A percentile compares a stretch with the other conserved stretches of the same genome.
Evolutionary conservation across 2,797 vertebrate genomes (phyloP).

Genomic region (Falco peregrinus): DNA sequence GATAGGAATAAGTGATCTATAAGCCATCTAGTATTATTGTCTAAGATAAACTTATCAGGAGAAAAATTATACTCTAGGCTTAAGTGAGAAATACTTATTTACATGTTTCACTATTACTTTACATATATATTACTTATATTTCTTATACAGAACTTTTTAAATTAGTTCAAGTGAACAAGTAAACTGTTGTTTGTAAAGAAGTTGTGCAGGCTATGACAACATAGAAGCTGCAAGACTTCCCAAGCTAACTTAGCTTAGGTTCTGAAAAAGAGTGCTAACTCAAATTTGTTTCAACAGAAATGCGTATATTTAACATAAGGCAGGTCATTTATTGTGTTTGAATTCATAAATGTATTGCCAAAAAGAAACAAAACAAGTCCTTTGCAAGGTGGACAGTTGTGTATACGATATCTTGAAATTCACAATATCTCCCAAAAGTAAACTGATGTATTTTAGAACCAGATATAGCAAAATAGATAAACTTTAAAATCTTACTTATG

Average conservation of each 20-base stretch:
- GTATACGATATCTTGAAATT: neutral
- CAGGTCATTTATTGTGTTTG: neutral
- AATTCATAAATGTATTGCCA: neutral
- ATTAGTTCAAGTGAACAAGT: neutral
- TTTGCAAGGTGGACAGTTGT: neutral
- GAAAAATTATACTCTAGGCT: neutral
- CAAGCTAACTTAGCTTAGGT: neutral
- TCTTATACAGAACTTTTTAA: neutral
- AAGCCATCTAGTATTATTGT: neutral
- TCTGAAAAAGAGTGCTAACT: neutral
- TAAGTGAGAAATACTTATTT: neutral
- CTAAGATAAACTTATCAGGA: neutral
- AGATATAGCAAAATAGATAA: neutral
- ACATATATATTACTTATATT: too few species aligned
- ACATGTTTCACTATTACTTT: neutral
- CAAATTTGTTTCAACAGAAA: neutral
- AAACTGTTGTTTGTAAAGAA: neutral
- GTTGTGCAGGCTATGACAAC: fast-evolving
- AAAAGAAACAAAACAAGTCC: neutral
- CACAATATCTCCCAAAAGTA: neutral
- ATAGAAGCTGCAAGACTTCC: neutral
- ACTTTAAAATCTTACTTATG: neutral
- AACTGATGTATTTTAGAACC: neutral
- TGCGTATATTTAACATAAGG: neutral
- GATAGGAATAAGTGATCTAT: neutral